Evolutionary conservation across 2,888 invertebrate genomes (phyloP).

Genomic region (Stenodera caucasica): DNA sequence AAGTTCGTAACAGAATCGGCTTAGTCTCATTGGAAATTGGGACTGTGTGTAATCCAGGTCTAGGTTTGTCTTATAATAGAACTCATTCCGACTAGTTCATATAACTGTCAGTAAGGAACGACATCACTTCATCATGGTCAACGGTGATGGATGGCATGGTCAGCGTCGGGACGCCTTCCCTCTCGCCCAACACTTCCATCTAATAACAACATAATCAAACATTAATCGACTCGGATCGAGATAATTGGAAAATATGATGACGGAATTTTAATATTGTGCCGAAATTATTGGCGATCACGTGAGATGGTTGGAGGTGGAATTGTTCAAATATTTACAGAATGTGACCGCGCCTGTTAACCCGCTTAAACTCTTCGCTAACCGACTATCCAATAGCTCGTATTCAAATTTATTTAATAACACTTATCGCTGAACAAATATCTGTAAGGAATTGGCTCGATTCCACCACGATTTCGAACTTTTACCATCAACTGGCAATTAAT

Average conservation of each 20-base stretch:
- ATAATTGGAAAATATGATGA: too few relatives aligned
- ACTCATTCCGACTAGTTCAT: constrained; percentile 42
- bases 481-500: too few relatives aligned
- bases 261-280: too few relatives aligned
- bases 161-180: constrained; percentile 32
- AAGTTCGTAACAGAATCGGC: neutral
- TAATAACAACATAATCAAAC: constrained; percentile 29
- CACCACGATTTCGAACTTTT: neutral
- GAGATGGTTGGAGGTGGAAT: constrained; percentile 31
- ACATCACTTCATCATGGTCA: constrained; percentile 45
- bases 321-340: constrained; percentile 48
- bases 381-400: constrained; percentile 42
- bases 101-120: constrained; percentile 42
- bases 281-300: neutral
- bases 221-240: neutral
- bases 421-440: constrained; percentile 22
- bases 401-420: constrained; percentile 41
- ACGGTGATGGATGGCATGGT: constrained; percentile 42
- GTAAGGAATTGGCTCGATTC: constrained; percentile 12
- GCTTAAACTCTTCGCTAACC: constrained; percentile 36
- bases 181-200: constrained; percentile 32
- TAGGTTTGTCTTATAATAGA: constrained; percentile 23
- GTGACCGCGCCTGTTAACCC: constrained; percentile 46
- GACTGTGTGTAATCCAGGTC: constrained; percentile 5
- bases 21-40: constrained; percentile 7